phyloP scores from a whole-genome alignment of 2,113 vertebrate species.

The Sceloporus undulatus region DNA sequence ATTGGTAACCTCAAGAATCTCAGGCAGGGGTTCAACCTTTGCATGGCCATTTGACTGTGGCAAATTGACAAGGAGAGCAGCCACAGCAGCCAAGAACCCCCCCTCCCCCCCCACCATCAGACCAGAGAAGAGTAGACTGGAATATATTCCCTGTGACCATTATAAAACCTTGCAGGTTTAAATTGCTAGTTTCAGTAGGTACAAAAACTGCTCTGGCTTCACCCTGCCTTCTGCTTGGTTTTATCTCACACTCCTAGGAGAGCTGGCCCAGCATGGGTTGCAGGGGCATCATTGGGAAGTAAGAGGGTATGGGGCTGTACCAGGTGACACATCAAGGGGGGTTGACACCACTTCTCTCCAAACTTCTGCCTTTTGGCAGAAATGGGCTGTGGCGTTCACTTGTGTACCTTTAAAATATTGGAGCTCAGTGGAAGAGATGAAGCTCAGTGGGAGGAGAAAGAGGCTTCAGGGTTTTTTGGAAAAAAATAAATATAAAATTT shows the following conservation, averaged over 20 bases:
- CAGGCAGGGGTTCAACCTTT: background rate
- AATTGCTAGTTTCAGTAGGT: background rate
- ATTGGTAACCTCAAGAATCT: background rate
- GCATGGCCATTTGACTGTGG: background rate
- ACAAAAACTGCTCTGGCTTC: background rate
- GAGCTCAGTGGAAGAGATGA: too few relatives aligned
- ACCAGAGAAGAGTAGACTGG: background rate
- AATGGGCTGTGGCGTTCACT: too few relatives aligned
- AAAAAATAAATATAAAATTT: too few relatives aligned
- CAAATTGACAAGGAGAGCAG: background rate
- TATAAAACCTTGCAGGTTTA: background rate
- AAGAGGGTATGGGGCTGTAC: too few relatives aligned
- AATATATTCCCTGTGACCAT: background rate
- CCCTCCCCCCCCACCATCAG: background rate
- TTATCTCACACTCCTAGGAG: too few relatives aligned
- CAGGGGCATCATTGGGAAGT: too few relatives aligned
- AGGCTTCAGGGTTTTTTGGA: too few relatives aligned
- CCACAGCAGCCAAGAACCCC: background rate
- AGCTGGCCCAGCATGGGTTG: background rate
- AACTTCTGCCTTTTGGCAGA: too few relatives aligned
- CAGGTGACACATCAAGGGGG: too few relatives aligned
- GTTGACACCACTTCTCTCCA: too few relatives aligned
- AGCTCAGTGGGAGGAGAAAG: too few relatives aligned
- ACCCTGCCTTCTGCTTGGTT: background rate
- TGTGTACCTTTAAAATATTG: too few relatives aligned